Evolutionary conservation across 1,140 invertebrate genomes (phyloP), one percentile per base, ranked within the genome.

Genomic region (Drosophila murphyi): DNA sequence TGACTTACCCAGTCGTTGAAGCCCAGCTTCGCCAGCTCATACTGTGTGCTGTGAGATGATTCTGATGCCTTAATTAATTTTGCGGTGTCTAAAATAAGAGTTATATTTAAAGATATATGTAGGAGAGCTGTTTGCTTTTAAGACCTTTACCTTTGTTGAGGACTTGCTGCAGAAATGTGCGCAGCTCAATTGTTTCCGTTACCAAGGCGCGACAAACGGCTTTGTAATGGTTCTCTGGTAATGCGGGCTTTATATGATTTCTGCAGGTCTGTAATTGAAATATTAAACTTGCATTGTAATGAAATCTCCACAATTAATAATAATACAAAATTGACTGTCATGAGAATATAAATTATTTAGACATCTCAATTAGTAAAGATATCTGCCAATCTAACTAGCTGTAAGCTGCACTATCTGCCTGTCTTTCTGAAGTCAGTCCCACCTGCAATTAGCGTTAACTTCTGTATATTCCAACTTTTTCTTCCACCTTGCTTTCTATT

Each of bases 191-290:
- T 10, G 97, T 96, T 93, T 99, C 98, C 2, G 97, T 95, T 28
- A 98, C 97, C 72, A 98, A 94, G 29, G 97, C 97, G 61, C 97
- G 94, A 92, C 98, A 97, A 45, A 99, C 97, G 54, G 97, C 97
- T 87, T 95, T 95, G 93, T 98, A 99, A 93, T 99, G 97, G 48
- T 94, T 94, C 83, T 97, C 96, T 0, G 96, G 90, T 78, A 80
- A 69, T 57, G 92, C 82, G 61, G 92, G 80, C 52, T 91, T 83
- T 56, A 92, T 80, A 29, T 92, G 89, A 65, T 92, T 85, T 80
- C 74, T 81, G 73, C 92, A 92, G 79, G 82, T 80, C 92, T 92
- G 48, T 0, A 72, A 80, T 20, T 2, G 0, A 28, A 29, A 52
- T 20, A 43, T 10, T 8, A 8, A 41, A 41, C 1, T 20, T 20